phyloP scores from a whole-genome alignment of 2,888 invertebrate species.

The Megastigmus dorsalis region DNA sequence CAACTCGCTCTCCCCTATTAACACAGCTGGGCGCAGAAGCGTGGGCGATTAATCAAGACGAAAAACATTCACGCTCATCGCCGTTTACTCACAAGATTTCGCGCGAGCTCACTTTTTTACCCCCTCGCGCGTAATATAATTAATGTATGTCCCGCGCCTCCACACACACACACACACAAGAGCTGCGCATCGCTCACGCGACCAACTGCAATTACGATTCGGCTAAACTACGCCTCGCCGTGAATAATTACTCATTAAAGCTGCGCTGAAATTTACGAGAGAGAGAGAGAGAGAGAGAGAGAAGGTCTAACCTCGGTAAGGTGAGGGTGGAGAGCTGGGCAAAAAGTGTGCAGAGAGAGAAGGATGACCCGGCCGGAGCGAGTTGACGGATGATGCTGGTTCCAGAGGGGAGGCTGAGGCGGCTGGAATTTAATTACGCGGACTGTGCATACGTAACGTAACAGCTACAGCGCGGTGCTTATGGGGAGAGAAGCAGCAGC shows the following conservation, averaged over 20 bases:
- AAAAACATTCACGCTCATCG: constrained; percentile 1
- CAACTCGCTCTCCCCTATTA: too few species aligned
- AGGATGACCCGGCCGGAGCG: constrained; percentile 3
- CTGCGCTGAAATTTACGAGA: constrained; percentile 47
- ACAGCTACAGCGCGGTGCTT: too few species aligned
- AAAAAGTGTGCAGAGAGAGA: constrained; percentile 15
- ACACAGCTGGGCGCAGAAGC: background rate
- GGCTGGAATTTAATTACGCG: constrained; percentile 50
- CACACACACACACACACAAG: too few species aligned
- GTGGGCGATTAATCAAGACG: constrained; percentile 27
- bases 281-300: constrained; percentile 43
- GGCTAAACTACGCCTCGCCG: constrained; percentile 46
- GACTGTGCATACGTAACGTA: background rate
- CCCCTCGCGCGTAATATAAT: constrained; percentile 24
- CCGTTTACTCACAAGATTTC: constrained; percentile 12
- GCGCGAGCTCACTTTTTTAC: background rate
- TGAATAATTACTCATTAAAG: constrained; percentile 54
- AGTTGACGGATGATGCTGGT: constrained; percentile 46
- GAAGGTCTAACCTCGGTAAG: background rate
- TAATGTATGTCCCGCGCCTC: constrained; percentile 25
- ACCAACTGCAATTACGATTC: constrained; percentile 45
- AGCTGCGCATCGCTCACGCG: constrained; percentile 30
- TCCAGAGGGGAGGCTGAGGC: constrained; percentile 1
- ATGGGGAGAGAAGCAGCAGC: too few species aligned
- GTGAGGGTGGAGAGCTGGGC: too few species aligned